Percentiles rank a stretch among this genome's conserved stretches.
Evolutionary conservation across 2,113 vertebrate genomes (phyloP).

Genomic region (Helogale parvula): DNA sequence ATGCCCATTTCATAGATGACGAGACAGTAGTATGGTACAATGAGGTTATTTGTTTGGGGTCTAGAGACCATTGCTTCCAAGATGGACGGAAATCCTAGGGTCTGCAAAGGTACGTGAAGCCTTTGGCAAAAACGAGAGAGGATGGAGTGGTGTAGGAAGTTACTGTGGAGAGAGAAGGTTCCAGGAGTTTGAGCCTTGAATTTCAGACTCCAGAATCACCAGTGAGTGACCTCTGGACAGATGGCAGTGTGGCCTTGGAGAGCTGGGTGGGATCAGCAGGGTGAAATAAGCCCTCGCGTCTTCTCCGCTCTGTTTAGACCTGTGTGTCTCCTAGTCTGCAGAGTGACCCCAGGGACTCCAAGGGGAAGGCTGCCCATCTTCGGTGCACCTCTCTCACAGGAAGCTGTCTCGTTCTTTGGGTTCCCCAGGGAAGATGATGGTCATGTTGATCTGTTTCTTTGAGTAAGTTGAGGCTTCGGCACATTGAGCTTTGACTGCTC

Average conservation of each 20-base stretch:
- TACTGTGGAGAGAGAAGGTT: not conserved
- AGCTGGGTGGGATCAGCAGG: not conserved
- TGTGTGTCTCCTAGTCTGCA: no score
- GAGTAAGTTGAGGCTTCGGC: not conserved
- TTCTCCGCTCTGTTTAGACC: not conserved
- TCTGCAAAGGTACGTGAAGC: not conserved
- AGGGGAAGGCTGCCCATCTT: not conserved
- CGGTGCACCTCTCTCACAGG: not conserved
- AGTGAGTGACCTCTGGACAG: not conserved
- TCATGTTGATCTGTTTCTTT: not conserved
- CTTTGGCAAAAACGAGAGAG: not conserved
- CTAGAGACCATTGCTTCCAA: not conserved
- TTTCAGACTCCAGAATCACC: not conserved
- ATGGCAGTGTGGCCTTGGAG: rapidly evolving
- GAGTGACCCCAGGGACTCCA: no score
- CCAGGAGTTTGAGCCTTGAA: not conserved
- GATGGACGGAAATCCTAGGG: not conserved
- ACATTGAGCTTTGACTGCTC: no score
- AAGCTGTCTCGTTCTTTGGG: not conserved
- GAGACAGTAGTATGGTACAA: not conserved
- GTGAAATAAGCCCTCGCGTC: not conserved
- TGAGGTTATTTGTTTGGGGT: not conserved
- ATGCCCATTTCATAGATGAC: not conserved
- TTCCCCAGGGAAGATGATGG: not conserved
- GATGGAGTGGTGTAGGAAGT: no score